phyloP scores from a whole-genome alignment of 2,113 vertebrate genomes.

The Capreolus pygargus region DNA sequence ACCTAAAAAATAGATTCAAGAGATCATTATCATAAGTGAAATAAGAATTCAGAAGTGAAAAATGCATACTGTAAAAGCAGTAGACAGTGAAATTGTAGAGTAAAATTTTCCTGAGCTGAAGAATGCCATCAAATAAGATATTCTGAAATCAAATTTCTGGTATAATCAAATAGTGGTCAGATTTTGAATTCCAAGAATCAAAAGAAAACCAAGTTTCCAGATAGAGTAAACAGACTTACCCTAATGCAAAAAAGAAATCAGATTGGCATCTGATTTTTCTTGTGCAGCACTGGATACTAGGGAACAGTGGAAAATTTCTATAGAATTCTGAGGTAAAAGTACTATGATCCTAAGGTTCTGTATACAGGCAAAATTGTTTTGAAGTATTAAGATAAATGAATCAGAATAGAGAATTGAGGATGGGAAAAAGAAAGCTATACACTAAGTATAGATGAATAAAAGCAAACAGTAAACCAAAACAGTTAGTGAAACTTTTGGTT shows the following conservation, averaged over 20 bases:
- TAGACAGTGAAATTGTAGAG: slow-evolving; percentile 21
- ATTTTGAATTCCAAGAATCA: background rate
- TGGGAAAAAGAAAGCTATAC: background rate
- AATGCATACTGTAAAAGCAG: background rate
- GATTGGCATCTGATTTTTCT: background rate
- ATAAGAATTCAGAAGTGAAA: slow-evolving; percentile 8
- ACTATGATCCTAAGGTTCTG: background rate
- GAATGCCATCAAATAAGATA: background rate
- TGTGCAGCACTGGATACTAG: background rate
- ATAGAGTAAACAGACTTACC: background rate
- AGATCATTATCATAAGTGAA: background rate
- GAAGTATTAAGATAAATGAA: background rate
- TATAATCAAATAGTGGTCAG: slow-evolving; percentile 1
- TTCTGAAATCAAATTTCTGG: background rate
- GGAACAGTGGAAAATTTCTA: background rate
- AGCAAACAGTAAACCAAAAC: background rate
- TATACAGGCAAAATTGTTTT: background rate
- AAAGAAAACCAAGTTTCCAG: slow-evolving; percentile 21
- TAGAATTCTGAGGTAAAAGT: slow-evolving; percentile 8
- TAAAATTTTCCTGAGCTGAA: background rate
- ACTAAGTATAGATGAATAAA: background rate
- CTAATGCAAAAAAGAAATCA: background rate
- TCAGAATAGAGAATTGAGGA: background rate
- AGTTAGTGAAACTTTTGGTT: background rate
- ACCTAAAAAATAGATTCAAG: background rate